Evolutionary conservation across 2,113 vertebrate genomes (phyloP).

Genomic region (Chroicocephalus ridibundus): DNA sequence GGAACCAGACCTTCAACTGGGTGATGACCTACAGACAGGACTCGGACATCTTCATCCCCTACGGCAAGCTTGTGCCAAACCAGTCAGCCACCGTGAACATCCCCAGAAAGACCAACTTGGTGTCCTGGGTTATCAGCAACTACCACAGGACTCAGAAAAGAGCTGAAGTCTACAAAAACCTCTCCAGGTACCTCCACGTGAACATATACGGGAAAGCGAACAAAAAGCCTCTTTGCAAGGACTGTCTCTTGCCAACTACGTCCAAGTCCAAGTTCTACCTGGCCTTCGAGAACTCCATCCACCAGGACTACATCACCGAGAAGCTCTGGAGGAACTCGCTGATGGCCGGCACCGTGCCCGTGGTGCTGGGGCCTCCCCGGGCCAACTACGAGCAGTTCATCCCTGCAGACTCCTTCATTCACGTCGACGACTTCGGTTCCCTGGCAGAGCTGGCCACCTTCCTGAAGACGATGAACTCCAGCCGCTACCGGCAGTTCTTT

Average conservation of each 20-base stretch:
- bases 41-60: slow-evolving; percentile 86
- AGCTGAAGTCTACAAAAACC: slow-evolving; percentile 72
- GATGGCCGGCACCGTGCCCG: slow-evolving; percentile 77
- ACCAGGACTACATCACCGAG: slow-evolving; percentile 91
- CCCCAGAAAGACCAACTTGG: slow-evolving; percentile 74
- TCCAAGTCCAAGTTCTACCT: slow-evolving; percentile 90
- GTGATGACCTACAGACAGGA: slow-evolving; percentile 87
- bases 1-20: slow-evolving; percentile 84
- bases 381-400: slow-evolving; percentile 81
- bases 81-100: background rate
- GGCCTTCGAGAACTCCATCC: slow-evolving; percentile 88
- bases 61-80: slow-evolving; percentile 77
- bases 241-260: slow-evolving; percentile 76
- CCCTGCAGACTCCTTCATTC: slow-evolving; percentile 85
- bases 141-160: slow-evolving; percentile 77
- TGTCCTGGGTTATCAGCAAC: slow-evolving; percentile 91
- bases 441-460: slow-evolving; percentile 75
- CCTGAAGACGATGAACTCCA: slow-evolving; percentile 75
- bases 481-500: slow-evolving; percentile 79
- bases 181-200: slow-evolving; percentile 73
- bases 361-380: slow-evolving; percentile 85
- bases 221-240: slow-evolving; percentile 47
- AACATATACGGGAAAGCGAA: slow-evolving; percentile 78
- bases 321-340: slow-evolving; percentile 91
- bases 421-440: slow-evolving; percentile 84